Evolutionary conservation across 2,113 vertebrate species (phyloP), one percentile per base, ranked within the genome.

Genomic region (Pseudolaguvia tuberculata): DNA sequence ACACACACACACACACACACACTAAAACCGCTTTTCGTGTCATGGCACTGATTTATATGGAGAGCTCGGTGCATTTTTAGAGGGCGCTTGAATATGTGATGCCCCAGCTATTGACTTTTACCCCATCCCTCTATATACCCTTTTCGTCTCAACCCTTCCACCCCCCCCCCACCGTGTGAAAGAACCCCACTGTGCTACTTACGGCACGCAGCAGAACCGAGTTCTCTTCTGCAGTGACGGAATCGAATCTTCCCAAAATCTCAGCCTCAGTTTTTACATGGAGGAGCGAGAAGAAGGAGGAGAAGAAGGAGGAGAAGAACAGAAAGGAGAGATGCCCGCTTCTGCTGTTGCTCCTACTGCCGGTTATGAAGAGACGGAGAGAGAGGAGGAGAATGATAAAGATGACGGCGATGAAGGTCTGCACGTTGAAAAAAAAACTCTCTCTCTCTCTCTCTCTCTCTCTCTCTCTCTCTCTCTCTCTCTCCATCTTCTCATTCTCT

Each of bases 371-470:
- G 53, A 58, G 13, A 11, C 18, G 35, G 70, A 72, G 70, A 23
- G 17, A 55, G 67, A 70, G 18, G 67, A 70, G 21, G 53, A 72
- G 18, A 51, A 84, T 88, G 92, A 87, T 90, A 35, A 35, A 87
- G 53, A 42, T n/a, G 55, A 58, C 31, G 39, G 29, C 48, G 85
- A 83, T 82, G 81, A 88, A 87, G 84, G 88, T 92, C 70, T 58
- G 90, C 90, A 89, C 91, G n/a, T n/a, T n/a, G 91, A 88, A 90
- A 42, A 48, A 27, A 15, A 27, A 66, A 27, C 42, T 47, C 42
- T 47, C 42, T 65, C 62, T 65, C 39, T 47, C 62, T 65, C 62
- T 65, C 29, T 61, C 58, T n/a, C 18, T n/a, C 58, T 39, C 17
- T 61, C 29, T n/a, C 29, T 20, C 58, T 58, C 14, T 58, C 25